Base-by-base conservation (phyloP, 2,888 invertebrate genomes). In the Callinectes sapidus region DNA sequence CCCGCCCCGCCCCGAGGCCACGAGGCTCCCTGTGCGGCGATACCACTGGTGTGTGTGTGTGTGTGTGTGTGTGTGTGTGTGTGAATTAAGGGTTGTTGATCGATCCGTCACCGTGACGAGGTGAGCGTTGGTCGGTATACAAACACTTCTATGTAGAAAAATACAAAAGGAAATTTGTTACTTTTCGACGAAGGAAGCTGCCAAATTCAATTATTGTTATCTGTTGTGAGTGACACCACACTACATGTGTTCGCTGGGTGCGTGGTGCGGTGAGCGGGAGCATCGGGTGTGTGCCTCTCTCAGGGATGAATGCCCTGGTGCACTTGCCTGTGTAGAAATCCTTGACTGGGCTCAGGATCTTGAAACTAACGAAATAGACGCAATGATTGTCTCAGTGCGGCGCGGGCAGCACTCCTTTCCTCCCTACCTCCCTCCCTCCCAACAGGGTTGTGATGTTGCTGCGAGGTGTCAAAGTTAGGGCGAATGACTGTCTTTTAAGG, bases 21-120 rank as follows among this genome's bases (percentile, higher is more conserved):
- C 35, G n/a, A 48, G 86, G 8, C 18, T 86, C 42, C 18, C 18
- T 39, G 1, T n/a, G 23, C 35, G 86, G 42, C 86, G 39, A 16
- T 23, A 13, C 10, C 39, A 23, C 13, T 81, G 42, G 77, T 90
- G 48, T 77, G 90, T 90, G 42, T 77, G 90, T 90, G 77, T 90
- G 90, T 90, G 90, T 90, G 90, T 77, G 90, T 90, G 77, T 90
- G 90, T 90, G 90, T 90, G 88, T 90, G 90, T 90, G 90, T 90
- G 42, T 90, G 71, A 71, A 71, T 71, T 23, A n/a, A 71, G 23
- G 66, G 71, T n/a, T 71, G 39, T 39, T 39, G n/a, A n/a, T 71
- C 71, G n/a, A n/a, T 71, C 71, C 71, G 28, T 71, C 71, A 71
- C 71, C 71, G 23, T 28, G 71, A 28, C 71, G 71, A 71, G 28